Evolutionary conservation across 2,888 invertebrate genomes (phyloP).

Genomic region (Caenorhabditis japonica): DNA sequence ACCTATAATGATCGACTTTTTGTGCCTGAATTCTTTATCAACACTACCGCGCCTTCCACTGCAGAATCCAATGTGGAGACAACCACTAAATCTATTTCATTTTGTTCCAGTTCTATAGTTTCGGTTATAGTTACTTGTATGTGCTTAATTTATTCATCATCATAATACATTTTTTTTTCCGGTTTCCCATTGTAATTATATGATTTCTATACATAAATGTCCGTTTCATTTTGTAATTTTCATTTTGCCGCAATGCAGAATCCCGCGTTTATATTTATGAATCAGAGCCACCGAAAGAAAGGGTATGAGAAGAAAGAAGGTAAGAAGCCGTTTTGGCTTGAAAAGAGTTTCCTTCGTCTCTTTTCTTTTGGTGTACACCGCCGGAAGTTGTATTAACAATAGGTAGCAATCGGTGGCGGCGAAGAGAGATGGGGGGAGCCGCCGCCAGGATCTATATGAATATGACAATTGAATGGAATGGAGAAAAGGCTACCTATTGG

Average conservation of each 20-base stretch:
- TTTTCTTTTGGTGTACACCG: constrained; percentile 46
- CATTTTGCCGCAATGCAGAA: constrained; percentile 26
- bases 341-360: constrained; percentile 23
- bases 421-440: constrained; percentile 28
- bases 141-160: too few species aligned
- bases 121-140: too few species aligned
- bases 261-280: constrained; percentile 10
- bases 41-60: constrained; percentile 10
- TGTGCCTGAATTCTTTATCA: constrained; percentile 44
- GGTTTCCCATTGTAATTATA: too few species aligned
- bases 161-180: too few species aligned
- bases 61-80: constrained; percentile 2
- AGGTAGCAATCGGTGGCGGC: constrained; percentile 8
- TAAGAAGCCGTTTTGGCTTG: constrained; percentile 17
- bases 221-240: background rate
- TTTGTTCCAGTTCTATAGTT: background rate
- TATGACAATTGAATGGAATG: constrained; percentile 24
- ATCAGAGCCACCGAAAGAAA: constrained; percentile 28
- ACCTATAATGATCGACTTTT: constrained; percentile 69
- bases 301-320: constrained; percentile 20
- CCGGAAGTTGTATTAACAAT: constrained; percentile 54
- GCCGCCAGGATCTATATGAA: constrained; percentile 26
- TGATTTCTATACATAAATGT: constrained; percentile 14
- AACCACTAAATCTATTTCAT: constrained; percentile 11
- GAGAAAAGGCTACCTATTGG: constrained; percentile 18